A percentile compares a stretch with the other conserved stretches of the same genome.
Evolutionary conservation across 2,888 invertebrate species (phyloP).

Genomic region (Pyrochroa serraticornis): DNA sequence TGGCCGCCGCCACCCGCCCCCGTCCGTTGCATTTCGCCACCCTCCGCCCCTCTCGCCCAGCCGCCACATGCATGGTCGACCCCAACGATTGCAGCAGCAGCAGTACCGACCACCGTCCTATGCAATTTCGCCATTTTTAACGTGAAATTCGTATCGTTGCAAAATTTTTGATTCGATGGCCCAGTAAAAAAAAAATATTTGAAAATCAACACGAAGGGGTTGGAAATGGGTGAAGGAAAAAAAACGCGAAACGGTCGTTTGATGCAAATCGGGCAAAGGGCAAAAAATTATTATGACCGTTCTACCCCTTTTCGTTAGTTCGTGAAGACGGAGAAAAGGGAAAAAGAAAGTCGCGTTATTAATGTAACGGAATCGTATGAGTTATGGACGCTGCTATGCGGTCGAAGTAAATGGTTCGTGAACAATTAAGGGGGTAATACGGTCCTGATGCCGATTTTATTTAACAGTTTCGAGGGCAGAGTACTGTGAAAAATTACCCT

Average conservation of each 20-base stretch:
- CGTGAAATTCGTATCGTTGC: constrained; percentile 12
- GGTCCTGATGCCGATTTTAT: neutral
- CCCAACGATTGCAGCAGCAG: constrained; percentile 19
- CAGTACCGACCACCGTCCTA: constrained; percentile 14
- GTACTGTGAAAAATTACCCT: too few species aligned
- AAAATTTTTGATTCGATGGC: neutral
- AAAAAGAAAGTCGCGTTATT: constrained; percentile 19
- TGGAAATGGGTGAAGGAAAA: constrained; percentile 1
- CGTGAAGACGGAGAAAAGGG: constrained; percentile 8
- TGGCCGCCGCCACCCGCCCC: constrained; percentile 13
- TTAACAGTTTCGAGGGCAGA: too few species aligned
- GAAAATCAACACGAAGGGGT: neutral
- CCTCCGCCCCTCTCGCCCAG: constrained; percentile 16
- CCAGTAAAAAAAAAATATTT: neutral
- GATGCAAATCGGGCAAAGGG: neutral
- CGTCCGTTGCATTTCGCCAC: constrained; percentile 13
- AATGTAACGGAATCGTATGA: constrained; percentile 26
- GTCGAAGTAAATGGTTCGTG: constrained; percentile 24
- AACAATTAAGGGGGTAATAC: constrained; percentile 22
- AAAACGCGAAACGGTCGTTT: constrained; percentile 3
- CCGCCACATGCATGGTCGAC: constrained; percentile 29
- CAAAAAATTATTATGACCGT: neutral
- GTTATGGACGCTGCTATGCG: constrained; percentile 16
- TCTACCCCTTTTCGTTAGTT: constrained; percentile 3
- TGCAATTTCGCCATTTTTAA: constrained; percentile 25